A percentile compares a stretch with the other conserved stretches of the same genome.
Conservation (phyloP, 2,113 vertebrate species). For the Dromiciops gliroides region DNA sequence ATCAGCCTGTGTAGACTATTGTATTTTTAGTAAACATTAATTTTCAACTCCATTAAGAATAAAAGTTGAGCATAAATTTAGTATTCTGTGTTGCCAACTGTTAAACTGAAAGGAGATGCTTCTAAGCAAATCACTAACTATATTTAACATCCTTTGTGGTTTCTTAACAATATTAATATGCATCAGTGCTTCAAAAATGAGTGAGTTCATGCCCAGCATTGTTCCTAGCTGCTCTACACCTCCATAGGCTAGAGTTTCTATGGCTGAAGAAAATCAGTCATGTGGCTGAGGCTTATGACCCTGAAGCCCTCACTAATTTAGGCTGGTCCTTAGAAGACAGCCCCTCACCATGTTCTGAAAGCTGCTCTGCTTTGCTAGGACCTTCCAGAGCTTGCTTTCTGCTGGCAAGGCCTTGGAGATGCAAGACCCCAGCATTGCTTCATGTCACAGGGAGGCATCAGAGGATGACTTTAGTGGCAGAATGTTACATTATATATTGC, state of each 20-base stretch:
- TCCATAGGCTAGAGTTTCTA: background rate
- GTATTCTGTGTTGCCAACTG: background rate
- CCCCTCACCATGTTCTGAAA: background rate
- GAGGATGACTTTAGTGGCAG: background rate
- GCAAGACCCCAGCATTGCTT: background rate
- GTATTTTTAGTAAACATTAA: conserved; percentile 5
- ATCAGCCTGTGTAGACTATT: background rate
- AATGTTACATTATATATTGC: background rate
- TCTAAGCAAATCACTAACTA: background rate
- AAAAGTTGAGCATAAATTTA: background rate
- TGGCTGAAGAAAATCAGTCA: background rate
- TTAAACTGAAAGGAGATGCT: background rate
- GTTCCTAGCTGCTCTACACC: background rate
- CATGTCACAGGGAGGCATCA: background rate
- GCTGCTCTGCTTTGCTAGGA: background rate
- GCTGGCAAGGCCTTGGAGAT: background rate
- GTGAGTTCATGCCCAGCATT: background rate
- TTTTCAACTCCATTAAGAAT: conserved; percentile 1
- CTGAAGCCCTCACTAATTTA: background rate
- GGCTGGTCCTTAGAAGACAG: background rate
- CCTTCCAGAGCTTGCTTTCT: background rate
- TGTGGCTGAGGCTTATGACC: background rate
- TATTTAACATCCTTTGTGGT: background rate
- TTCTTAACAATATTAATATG: background rate
- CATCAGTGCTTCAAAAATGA: background rate